Base-by-base conservation (phyloP, 2,113 vertebrate species). In the Hemichromis elongatus region DNA sequence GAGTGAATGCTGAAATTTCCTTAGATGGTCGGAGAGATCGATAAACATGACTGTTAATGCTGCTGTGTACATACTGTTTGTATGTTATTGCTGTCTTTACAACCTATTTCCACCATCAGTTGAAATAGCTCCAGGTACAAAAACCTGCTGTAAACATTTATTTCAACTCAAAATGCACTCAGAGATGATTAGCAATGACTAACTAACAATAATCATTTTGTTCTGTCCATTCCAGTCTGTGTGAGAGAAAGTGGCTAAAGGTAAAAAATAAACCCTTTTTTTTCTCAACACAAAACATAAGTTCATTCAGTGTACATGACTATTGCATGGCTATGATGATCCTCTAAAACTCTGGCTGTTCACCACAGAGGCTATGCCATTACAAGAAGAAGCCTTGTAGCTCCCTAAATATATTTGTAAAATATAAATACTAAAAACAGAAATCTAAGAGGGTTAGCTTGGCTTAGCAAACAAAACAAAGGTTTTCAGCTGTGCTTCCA, bases 81-180 rank as follows among this genome's bases (percentile, higher is more conserved):
- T 50, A 11, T 1, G 16, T 75, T 50, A 2, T 26, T 70, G 66
- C 1, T 45, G 40, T 70, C 21, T 66, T 66, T 40, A 66, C n/a
- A 6, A n/a, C 21, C 14, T 6, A 28, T 30, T 73, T 30, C 42
- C 10, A 11, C 0, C 24, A 28, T 16, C 24, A 50, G 42, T 19
- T 19, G 19, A 63, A 37, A 21, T 5, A 13, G 68, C 4, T 8
- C 26, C 68, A 75, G 26, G 68, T 28, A 30, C 40, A 70, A 70
- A 70, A 45, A 1, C 0, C 37, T 45, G 42, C n/a, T 42, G 37
- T 68, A 35, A 66, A 66, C 7, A 9, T 0, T 0, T 5, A 68
- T 68, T 68, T 68, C 37, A 68, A 40, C 37, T 42, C n/a, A 9
- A 68, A 68, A 26, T 68, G n/a, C n/a, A 42, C 5, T 68, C 63